Evolutionary conservation across 2,888 invertebrate genomes (phyloP).

Genomic region (Osmoderma eremita): DNA sequence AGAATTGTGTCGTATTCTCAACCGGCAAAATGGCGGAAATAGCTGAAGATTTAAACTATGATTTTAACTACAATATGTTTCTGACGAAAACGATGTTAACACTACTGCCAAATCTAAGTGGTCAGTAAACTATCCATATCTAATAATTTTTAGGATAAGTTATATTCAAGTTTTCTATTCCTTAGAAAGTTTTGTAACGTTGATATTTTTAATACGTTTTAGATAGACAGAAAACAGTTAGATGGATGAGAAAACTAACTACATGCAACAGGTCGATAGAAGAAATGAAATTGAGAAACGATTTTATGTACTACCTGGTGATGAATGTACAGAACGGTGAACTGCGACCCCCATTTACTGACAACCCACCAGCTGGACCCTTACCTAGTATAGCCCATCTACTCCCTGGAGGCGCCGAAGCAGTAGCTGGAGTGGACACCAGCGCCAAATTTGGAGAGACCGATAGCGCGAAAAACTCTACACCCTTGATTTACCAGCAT

Average conservation of each 20-base stretch:
- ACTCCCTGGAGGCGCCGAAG: conserved; percentile 59
- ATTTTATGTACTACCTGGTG: conserved; percentile 67
- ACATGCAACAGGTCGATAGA: conserved; percentile 62
- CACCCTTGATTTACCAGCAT: conserved; percentile 65
- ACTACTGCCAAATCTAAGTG: conserved; percentile 59
- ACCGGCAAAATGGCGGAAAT: conserved; percentile 59
- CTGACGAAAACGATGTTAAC: conserved; percentile 64
- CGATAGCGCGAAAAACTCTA: conserved; percentile 46
- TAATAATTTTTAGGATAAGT: neutral
- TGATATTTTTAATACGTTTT: conserved; percentile 42
- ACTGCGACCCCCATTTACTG: conserved; percentile 65
- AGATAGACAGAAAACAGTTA: conserved; percentile 64
- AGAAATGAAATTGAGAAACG: conserved; percentile 67
- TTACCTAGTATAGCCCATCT: conserved; percentile 63
- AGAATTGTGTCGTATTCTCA: neutral
- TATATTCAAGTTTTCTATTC: neutral
- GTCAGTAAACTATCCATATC: conserved; percentile 47
- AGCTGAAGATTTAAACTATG: conserved; percentile 65
- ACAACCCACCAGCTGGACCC: conserved; percentile 65
- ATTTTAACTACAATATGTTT: conserved; percentile 67
- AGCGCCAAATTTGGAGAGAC: conserved; percentile 49
- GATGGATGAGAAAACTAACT: conserved; percentile 67
- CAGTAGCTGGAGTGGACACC: conserved; percentile 47
- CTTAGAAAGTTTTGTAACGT: neutral
- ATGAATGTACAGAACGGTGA: conserved; percentile 64